These are phyloP conservation scores for Heliothis virescens DNA, from an alignment of 1,140 invertebrate genomes.

Conservation along the genomic window DNA sequence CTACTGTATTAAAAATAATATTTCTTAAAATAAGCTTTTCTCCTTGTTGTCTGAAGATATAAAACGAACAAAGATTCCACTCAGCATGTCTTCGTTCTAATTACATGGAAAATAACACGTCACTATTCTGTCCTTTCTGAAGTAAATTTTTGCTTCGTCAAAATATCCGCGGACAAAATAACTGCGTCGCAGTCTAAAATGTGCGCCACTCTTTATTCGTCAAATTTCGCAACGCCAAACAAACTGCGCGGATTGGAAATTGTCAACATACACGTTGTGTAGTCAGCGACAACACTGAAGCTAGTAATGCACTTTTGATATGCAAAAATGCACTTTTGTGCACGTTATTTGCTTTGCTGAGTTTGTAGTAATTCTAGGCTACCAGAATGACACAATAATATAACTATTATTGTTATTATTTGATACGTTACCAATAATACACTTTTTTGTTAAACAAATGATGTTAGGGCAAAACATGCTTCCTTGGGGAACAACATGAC, in stretches of 20 bases:
- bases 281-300: constrained; percentile 24
- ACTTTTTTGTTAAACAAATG: no score
- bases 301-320: neutral
- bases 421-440: no score
- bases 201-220: neutral
- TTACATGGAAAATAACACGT: no score
- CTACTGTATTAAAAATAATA: no score
- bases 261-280: constrained; percentile 45
- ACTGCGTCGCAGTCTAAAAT: neutral
- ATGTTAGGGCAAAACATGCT: neutral
- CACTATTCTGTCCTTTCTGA: no score
- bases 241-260: constrained; percentile 32
- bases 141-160: neutral
- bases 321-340: neutral
- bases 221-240: constrained; percentile 46
- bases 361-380: neutral
- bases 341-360: neutral
- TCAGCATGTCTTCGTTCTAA: no score
- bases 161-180: neutral
- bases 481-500: neutral
- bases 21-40: no score
- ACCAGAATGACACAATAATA: neutral
- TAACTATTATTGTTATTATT: neutral
- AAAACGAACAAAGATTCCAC: no score
- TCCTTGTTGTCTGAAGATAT: no score